These are phyloP conservation scores for Epicauta chinensis DNA, from an alignment of 1,140 invertebrate genomes.

Conservation along the genomic window DNA sequence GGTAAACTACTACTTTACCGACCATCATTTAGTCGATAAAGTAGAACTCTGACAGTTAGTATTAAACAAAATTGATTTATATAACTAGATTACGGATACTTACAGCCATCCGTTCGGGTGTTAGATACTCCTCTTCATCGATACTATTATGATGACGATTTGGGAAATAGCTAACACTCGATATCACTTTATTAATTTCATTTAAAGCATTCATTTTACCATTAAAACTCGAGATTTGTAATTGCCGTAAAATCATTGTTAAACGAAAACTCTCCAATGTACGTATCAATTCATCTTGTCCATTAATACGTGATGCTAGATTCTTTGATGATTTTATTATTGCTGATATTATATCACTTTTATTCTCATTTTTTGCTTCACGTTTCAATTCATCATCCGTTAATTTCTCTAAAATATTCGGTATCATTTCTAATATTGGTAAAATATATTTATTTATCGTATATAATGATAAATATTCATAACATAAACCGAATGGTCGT, in stretches of 20 bases:
- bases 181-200: slow-evolving; percentile 97
- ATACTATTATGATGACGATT: slow-evolving; percentile 55
- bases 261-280: slow-evolving; percentile 91
- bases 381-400: slow-evolving; percentile 97
- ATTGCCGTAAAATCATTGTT: slow-evolving; percentile 90
- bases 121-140: slow-evolving; percentile 90
- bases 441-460: slow-evolving; percentile 90
- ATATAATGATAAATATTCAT: slow-evolving; percentile 82
- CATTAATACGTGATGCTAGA: slow-evolving; percentile 70
- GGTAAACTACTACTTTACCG: no score
- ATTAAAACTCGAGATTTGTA: slow-evolving; percentile 97
- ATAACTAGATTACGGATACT: slow-evolving; percentile 39
- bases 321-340: slow-evolving; percentile 87
- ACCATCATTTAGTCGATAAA: no score
- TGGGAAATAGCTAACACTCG: slow-evolving; percentile 82
- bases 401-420: slow-evolving; percentile 84
- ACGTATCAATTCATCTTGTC: slow-evolving; percentile 78
- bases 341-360: slow-evolving; percentile 86
- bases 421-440: slow-evolving; percentile 88
- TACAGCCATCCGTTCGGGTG: slow-evolving; percentile 88
- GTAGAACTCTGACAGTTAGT: no score
- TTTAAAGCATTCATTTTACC: slow-evolving; percentile 99
- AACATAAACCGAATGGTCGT: slow-evolving; percentile 87
- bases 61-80: no score
- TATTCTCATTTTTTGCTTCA: slow-evolving; percentile 93